These are phyloP conservation scores for Basileuterus tristriatus DNA, from an alignment of 2,797 vertebrate species.

Conservation along the genomic window DNA sequence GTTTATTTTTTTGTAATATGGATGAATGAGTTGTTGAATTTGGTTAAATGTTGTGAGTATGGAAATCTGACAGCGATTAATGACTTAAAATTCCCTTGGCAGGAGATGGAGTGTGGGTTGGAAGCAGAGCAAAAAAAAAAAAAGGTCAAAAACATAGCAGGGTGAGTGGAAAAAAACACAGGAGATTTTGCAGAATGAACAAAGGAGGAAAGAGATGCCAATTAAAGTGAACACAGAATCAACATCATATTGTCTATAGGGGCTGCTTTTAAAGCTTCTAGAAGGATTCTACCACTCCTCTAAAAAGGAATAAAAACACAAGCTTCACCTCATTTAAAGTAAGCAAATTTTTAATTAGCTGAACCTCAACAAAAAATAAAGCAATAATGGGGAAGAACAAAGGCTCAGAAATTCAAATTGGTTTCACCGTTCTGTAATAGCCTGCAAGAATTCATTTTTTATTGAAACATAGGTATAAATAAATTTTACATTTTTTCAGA, in stretches of 20 bases:
- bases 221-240: neutral
- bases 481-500: neutral
- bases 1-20: neutral
- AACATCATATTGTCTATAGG: neutral
- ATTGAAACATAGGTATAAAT: neutral
- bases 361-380: neutral
- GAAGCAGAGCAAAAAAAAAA: neutral
- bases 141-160: neutral
- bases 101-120: neutral
- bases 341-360: neutral
- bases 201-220: neutral
- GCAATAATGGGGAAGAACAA: neutral
- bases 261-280: neutral
- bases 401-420: neutral
- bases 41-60: neutral
- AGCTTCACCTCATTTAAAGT: neutral
- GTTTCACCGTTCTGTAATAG: neutral
- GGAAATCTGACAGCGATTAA: neutral
- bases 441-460: neutral
- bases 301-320: neutral
- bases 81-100: slow-evolving; percentile 20
- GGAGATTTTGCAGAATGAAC: neutral
- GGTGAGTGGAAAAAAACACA: neutral
- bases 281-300: neutral
- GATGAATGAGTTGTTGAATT: slow-evolving; percentile 3